phyloP scores from a whole-genome alignment of 2,113 vertebrate species.

The Rhea americana region DNA sequence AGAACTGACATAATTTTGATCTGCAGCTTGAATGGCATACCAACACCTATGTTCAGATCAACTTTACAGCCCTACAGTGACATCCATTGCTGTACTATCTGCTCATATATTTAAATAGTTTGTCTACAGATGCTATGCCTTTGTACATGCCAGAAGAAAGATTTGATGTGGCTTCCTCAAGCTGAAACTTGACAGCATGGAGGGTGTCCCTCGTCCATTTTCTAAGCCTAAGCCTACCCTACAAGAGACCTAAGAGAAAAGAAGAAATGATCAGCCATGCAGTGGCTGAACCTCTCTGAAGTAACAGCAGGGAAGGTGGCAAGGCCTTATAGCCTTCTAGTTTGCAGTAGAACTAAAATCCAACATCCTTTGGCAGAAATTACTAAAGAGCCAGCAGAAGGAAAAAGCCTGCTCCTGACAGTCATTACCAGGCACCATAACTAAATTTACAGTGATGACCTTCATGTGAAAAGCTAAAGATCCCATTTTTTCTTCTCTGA shows the following conservation, averaged over 20 bases:
- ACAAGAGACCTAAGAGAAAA: background rate
- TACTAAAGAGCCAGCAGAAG: background rate
- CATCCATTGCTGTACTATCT: background rate
- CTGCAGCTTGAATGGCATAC: background rate
- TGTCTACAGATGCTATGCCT: background rate
- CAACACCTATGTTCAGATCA: background rate
- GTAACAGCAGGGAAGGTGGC: accelerated
- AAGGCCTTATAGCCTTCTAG: background rate
- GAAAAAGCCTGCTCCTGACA: background rate
- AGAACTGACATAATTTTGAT: background rate
- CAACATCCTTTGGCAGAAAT: background rate
- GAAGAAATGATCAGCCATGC: background rate
- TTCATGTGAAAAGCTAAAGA: background rate
- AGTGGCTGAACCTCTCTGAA: background rate
- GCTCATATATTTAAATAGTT: background rate
- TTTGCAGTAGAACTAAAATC: background rate
- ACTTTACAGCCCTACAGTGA: background rate
- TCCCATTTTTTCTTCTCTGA: background rate
- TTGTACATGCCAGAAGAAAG: background rate
- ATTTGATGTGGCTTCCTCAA: background rate
- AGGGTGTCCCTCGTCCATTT: background rate
- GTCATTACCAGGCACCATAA: background rate
- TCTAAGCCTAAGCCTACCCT: background rate
- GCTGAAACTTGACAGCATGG: background rate
- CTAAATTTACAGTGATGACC: background rate